Evolutionary conservation across 2,888 invertebrate genomes (phyloP).

Genomic region (Bellardia pandia): DNA sequence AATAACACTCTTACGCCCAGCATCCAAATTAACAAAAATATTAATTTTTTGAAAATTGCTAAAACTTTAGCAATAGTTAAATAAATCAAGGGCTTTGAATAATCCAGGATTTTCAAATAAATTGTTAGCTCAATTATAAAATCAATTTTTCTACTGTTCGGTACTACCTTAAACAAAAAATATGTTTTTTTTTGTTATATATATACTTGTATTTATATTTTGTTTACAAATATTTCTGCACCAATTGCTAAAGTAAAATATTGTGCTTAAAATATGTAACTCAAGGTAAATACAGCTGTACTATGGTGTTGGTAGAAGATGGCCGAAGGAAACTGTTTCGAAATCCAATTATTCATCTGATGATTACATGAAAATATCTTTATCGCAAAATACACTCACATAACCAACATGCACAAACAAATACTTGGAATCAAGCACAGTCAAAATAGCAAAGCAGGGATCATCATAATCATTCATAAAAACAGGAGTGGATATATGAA

Average conservation of each 20-base stretch:
- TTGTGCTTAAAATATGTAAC: constrained; percentile 37
- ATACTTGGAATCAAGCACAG: background rate
- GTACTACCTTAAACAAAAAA: background rate
- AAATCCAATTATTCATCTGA: constrained; percentile 78
- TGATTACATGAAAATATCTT: constrained; percentile 77
- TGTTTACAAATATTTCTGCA: constrained; percentile 64
- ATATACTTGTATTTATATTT: constrained; percentile 30
- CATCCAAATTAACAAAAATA: background rate
- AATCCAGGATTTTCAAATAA: too few species aligned
- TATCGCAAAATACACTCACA: constrained; percentile 73
- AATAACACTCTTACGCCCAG: background rate
- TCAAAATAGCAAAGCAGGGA: constrained; percentile 6
- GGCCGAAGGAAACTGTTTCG: constrained; percentile 69
- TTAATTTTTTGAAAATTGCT: background rate
- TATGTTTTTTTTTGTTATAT: background rate
- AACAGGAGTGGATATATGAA: background rate
- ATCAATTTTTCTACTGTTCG: background rate
- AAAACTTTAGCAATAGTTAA: too few species aligned
- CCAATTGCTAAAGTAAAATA: constrained; percentile 57
- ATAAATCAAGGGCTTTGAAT: too few species aligned
- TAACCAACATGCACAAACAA: constrained; percentile 28
- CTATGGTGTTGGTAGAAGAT: background rate
- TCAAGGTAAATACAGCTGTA: constrained; percentile 14
- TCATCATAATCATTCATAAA: background rate
- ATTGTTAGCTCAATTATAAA: too few species aligned